These are phyloP conservation scores for Synanthedon andrenaeformis DNA, from an alignment of 2,888 invertebrate species.

Conservation along the genomic window DNA sequence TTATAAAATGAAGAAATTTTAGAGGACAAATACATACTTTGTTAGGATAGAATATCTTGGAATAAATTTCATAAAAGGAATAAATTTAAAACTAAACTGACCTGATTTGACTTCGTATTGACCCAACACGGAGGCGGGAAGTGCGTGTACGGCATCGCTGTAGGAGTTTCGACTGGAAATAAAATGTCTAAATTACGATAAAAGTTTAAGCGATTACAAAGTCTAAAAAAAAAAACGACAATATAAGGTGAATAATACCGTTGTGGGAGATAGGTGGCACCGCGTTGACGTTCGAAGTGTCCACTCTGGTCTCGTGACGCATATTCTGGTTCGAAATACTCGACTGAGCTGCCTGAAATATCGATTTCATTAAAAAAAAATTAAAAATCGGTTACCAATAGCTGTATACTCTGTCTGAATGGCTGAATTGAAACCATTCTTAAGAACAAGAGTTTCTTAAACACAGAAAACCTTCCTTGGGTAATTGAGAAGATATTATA, in stretches of 20 bases:
- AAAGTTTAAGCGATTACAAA: neutral
- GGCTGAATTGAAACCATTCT: too few relatives aligned
- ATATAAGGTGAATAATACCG: slow-evolving; percentile 10
- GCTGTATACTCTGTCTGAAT: too few relatives aligned
- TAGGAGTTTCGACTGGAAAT: slow-evolving; percentile 33
- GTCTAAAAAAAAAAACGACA: neutral
- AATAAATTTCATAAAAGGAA: too few relatives aligned
- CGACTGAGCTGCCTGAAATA: slow-evolving; percentile 26
- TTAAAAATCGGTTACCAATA: too few relatives aligned
- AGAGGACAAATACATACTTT: too few relatives aligned
- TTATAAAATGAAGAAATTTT: too few relatives aligned
- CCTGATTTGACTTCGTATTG: slow-evolving; percentile 54
- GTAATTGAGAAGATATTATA: too few relatives aligned
- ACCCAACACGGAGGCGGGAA: slow-evolving; percentile 53
- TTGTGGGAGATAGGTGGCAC: slow-evolving; percentile 47
- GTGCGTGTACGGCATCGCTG: slow-evolving; percentile 37
- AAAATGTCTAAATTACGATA: slow-evolving; percentile 2
- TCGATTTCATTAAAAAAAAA: neutral
- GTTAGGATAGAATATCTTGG: too few relatives aligned
- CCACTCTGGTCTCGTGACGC: slow-evolving; percentile 43
- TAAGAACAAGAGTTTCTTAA: too few relatives aligned
- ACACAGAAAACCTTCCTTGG: too few relatives aligned
- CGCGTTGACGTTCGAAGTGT: slow-evolving; percentile 46
- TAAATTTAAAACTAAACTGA: slow-evolving; percentile 7
- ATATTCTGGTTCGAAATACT: slow-evolving; percentile 36